Evolutionary conservation across 2,113 vertebrate genomes (phyloP), one percentile per base, ranked within the genome.

Genomic region (Mormyrus lacerda): DNA sequence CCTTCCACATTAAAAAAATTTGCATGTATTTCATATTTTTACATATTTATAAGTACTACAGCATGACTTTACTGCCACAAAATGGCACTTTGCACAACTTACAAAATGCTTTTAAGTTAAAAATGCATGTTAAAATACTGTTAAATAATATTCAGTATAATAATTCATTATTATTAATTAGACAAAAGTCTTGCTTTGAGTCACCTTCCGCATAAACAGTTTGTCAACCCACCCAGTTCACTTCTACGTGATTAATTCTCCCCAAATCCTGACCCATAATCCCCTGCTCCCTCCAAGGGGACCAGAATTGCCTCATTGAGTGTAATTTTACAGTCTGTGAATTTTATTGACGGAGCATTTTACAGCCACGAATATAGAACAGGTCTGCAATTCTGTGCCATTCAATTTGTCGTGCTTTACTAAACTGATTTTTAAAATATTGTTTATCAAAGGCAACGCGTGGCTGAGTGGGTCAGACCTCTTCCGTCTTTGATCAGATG

Each of bases 301-400:
- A 47, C 8, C 47, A 45, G 50, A 24, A 85, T 48, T 53, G 48
- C n/a, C 48, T 45, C 21, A 61, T 79, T 27, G 50, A 53, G 13
- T 84, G 58, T 86, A 35, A 89, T 87, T 87, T 89, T 87, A 87
- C 89, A 73, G 53, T 73, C 45, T 50, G 45, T 87, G 44, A 69
- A 51, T 51, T 35, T 87, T 31, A 55, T 87, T 76, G 39, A 53
- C 21, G 13, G 73, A 44, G 31, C 48, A 83, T 21, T 51, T 47
- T 39, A 51, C 31, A 50, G 19, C 65, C n/a, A 35, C 21, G 48
- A 42, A 55, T 42, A 39, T 44, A 55, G 31, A 83, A 55, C 48
- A 45, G 69, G 73, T 83, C 53, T 82, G 88, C 31, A 76, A 4
- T 73, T 85, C n/a, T 50, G 21, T 31, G 27, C 50, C 50, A 39